Evolutionary conservation across 2,113 vertebrate species (phyloP), one percentile per base, ranked within the genome.

Genomic region (Oncorhynchus kisutch): DNA sequence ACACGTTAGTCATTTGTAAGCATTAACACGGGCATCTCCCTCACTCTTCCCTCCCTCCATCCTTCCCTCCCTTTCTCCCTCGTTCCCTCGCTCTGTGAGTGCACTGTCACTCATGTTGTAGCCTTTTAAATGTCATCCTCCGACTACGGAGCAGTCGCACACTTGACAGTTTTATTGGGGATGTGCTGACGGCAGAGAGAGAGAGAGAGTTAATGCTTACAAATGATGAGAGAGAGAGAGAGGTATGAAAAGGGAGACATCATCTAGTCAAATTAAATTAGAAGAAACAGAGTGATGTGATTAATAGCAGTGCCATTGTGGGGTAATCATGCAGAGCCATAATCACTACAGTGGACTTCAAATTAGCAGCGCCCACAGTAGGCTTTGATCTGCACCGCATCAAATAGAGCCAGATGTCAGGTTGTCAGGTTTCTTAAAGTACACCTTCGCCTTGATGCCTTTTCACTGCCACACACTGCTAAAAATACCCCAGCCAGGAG

Each of bases 1-100:
- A 89, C 83, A 91, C 91, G 92, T 92, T 92, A 91, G 88, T 93
- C 89, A 91, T 93, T 92, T 93, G 92, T 91, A 92, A 91, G 90
- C 90, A 91, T 92, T 92, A 92, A 93, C 90, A 89, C 81, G 76
- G 72, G 73, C 48, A 78, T 84, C 85, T 84, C 85, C 88, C 85
- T 86, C 84, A 87, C 82, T 88, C 84, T 72, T 83, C 76, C 31
- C 31, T 34, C 31, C 31, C 31, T 34, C 31, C 29, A 54, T 31
- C 45, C 12, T 67, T 70, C 62, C 11, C 39, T 71, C 74, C 22
- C 65, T 24, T 9, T 66, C 57, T 72, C 74, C 57, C 65, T 75
- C 14, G 18, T 54, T 91, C 89, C 89, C 86, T 87, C 87, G 84
- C 89, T 91, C 85, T 91, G 90, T 86, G 87, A 91, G 88, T 90